A percentile compares a stretch with the other conserved stretches of the same genome.
These are phyloP conservation scores for Euleptes europaea DNA, from an alignment of 2,113 vertebrate species.

Conservation along the genomic window DNA sequence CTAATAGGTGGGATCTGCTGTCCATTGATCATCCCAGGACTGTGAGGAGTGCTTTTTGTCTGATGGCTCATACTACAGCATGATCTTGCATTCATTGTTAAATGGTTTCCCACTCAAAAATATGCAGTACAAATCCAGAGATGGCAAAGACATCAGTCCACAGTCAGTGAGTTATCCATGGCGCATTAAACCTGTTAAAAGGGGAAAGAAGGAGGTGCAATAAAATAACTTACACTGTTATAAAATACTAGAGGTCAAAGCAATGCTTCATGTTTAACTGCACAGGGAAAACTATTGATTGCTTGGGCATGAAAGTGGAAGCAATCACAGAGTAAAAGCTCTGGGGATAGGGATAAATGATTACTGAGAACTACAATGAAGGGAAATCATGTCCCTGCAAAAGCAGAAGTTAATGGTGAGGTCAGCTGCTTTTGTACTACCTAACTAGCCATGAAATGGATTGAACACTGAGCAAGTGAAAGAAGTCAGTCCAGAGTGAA, in stretches of 20 bases:
- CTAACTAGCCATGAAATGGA: conserved; percentile 51
- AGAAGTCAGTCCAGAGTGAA: background rate
- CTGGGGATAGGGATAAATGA: conserved; percentile 30
- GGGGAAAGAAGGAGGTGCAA: conserved; percentile 51
- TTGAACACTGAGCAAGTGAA: conserved; percentile 24
- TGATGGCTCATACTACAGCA: conserved; percentile 62
- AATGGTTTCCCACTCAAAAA: conserved; percentile 41
- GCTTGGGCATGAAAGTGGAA: conserved; percentile 30
- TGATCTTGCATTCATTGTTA: conserved; percentile 71
- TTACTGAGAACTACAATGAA: background rate
- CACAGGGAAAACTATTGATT: conserved; percentile 17
- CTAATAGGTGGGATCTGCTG: conserved; percentile 63
- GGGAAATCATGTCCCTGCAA: conserved; percentile 20
- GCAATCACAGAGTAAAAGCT: background rate
- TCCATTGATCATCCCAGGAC: conserved; percentile 59
- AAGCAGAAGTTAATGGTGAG: conserved; percentile 39
- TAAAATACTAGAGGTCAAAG: conserved; percentile 14
- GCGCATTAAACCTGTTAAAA: conserved; percentile 54
- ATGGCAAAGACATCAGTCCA: conserved; percentile 53
- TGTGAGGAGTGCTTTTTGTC: conserved; percentile 55
- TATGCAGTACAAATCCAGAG: conserved; percentile 51
- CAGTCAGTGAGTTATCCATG: conserved; percentile 63
- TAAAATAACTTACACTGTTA: conserved; percentile 32
- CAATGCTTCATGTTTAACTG: background rate
- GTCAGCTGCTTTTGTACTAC: conserved; percentile 28